These are phyloP conservation scores for Elgonia sp. DNA, from an alignment of 2,888 invertebrate species.

Conservation along the genomic window DNA sequence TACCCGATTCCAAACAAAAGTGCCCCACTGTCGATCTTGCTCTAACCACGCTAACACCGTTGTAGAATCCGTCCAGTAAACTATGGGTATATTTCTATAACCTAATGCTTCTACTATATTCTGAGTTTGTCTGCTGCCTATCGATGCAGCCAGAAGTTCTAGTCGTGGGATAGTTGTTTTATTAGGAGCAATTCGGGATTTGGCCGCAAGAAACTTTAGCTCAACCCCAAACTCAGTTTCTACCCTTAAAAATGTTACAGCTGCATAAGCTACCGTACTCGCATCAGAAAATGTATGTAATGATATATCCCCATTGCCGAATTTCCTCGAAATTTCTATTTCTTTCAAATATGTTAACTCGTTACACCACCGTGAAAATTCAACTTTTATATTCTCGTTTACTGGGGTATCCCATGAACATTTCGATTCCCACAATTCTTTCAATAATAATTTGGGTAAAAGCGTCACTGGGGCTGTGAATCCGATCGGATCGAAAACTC, in stretches of 20 bases:
- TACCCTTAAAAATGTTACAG: slow-evolving; percentile 61
- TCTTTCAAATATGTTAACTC: slow-evolving; percentile 48
- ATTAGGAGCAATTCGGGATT: slow-evolving; percentile 80
- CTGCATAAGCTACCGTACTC: slow-evolving; percentile 79
- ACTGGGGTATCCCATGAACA: slow-evolving; percentile 70
- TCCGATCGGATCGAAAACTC: slow-evolving; percentile 76
- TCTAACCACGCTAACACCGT: slow-evolving; percentile 80
- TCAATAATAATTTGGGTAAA: slow-evolving; percentile 70
- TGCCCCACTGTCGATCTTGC: slow-evolving; percentile 77
- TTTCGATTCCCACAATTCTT: slow-evolving; percentile 65
- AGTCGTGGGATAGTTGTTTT: slow-evolving; percentile 81
- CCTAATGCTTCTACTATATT: slow-evolving; percentile 38
- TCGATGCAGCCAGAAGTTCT: slow-evolving; percentile 81
- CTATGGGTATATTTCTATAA: slow-evolving; percentile 50
- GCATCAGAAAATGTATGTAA: slow-evolving; percentile 82
- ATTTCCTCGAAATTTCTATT: slow-evolving; percentile 77
- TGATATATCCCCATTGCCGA: no score
- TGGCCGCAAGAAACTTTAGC: slow-evolving; percentile 77
- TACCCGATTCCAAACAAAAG: slow-evolving; percentile 80
- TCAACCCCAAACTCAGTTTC: slow-evolving; percentile 41
- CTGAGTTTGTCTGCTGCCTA: slow-evolving; percentile 77
- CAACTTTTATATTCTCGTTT: slow-evolving; percentile 26
- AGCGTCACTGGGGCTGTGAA: slow-evolving; percentile 70
- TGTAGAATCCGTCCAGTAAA: slow-evolving; percentile 81
- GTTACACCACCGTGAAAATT: slow-evolving; percentile 48